Base-by-base conservation (phyloP, 2,797 vertebrate species). In the Oreochromis grahami region DNA sequence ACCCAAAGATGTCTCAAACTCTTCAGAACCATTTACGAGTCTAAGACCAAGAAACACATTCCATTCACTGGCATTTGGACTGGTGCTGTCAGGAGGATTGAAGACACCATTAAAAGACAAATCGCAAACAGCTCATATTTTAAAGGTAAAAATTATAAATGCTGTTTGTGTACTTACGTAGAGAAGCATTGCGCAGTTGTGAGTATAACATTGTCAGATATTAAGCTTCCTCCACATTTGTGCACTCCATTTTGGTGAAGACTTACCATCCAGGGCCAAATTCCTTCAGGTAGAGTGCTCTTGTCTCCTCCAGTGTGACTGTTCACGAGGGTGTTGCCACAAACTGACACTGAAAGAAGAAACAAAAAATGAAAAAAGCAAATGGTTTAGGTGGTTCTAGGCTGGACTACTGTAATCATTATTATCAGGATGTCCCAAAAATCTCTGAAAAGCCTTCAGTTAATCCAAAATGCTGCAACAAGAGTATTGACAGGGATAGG, bases 241-340 rank as follows among this genome's bases (percentile, higher is more conserved):
- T 83, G 83, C 1, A 77, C 41, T 1, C 89, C 91, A 36, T 92
- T 91, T 83, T 84, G 89, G 19, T 88, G 78, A 13, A 94, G 83
- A 50, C 88, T 78, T 6, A 86, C 91, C 52, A 93, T 87, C 94
- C 92, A 95, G 8, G 94, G 92, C 94, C 93, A 95, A 0, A 14
- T 83, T 36, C 68, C 88, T n/a, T 65, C 84, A 5, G 77, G 13
- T 12, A 84, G 89, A 76, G 52, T 6, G 21, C 76, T 50, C 36
- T 52, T 78, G 34, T 83, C 51, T 5, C 80, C 88, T 1, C 6
- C 11, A 4, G 15, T 76, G 17, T 43, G 58, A 68, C 56, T 84
- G 63, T 87, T 91, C n/a, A 86, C 5, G 2, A 85, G 80, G 24
- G 84, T 82, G n/a, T 70, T 21, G 3, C 92, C 91, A 84, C 94